Evolutionary conservation across 2,113 vertebrate genomes (phyloP), one percentile per base, ranked within the genome.

Genomic region (Larimichthys crocea): DNA sequence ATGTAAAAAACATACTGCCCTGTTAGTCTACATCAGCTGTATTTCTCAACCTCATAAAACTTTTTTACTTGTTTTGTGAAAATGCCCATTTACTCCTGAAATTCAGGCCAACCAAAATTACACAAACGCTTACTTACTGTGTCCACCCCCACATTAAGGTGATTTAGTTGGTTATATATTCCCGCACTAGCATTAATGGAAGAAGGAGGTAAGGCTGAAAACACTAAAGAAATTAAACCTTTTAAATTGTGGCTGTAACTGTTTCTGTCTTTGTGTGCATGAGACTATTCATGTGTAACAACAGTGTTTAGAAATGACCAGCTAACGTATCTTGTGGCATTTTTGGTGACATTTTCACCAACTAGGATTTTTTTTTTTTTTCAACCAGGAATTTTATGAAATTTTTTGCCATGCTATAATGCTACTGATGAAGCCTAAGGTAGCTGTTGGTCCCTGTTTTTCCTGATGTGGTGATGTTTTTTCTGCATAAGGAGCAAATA

Each of bases 81-180:
- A 65, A n/a, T 65, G 7, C 9, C 22, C 1, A 52, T 71, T 76
- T 62, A 29, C 29, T 72, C 31, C 20, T 42, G 42, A 11, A 57
- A 42, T 42, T 11, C 59, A 22, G n/a, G 16, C 26, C 44, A 50
- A 50, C 11, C 40, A 71, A 40, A 71, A 76, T 76, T 71, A 72
- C 67, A 53, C 80, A 50, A 53, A 60, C 31, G 56, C 35, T 35
- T 61, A 42, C 10, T 26, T 42, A 17, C 64, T 44, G 24, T 31
- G 60, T 60, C 67, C 61, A 20, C 44, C 31, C 31, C 24, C 53
- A 55, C 31, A 78, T 40, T 61, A 61, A 67, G 53, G 46, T 31
- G 68, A 77, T 78, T 48, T 55, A 73, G 53, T 22, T 22, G 5
- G 29, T 60, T 59, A 19, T n/a, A 29, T 71, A 29, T 59, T 42